Percentiles rank a stretch among this genome's conserved stretches.
phyloP scores from a whole-genome alignment of 2,888 invertebrate genomes.

The Sisyra terminalis region DNA sequence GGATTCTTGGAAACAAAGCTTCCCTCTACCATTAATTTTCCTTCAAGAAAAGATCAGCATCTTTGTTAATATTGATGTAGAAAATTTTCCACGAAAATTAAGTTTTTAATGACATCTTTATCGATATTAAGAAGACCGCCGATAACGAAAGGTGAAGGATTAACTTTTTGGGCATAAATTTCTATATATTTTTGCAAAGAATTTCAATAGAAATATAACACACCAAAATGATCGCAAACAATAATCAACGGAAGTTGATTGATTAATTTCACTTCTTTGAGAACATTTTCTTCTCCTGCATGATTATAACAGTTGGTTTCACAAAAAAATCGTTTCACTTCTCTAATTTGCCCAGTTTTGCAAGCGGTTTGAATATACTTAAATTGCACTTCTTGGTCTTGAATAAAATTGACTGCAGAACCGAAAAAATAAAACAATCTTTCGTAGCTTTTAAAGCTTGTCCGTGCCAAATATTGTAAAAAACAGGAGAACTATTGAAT shows the following conservation, averaged over 20 bases:
- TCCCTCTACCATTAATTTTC: conserved; percentile 79
- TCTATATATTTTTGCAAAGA: conserved; percentile 99
- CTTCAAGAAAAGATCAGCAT: conserved; percentile 90
- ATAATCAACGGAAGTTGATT: conserved; percentile 98
- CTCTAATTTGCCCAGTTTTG: conserved; percentile 98
- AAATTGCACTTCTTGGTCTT: conserved; percentile 98
- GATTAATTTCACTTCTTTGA: conserved; percentile 96
- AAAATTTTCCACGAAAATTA: conserved; percentile 97
- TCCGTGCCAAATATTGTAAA: too few species aligned
- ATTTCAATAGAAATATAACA: conserved; percentile 94
- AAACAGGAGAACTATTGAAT: too few species aligned
- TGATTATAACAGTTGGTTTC: conserved; percentile 99
- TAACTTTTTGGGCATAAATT: conserved; percentile 99
- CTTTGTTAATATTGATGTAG: conserved; percentile 99
- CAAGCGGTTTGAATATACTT: conserved; percentile 99
- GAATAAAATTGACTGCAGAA: conserved; percentile 99
- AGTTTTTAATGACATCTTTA: conserved; percentile 97
- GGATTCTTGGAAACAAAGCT: too few species aligned
- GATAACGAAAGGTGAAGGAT: conserved; percentile 96
- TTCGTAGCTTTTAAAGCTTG: conserved; percentile 97
- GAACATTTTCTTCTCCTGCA: conserved; percentile 97
- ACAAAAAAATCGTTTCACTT: conserved; percentile 96
- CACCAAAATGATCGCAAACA: conserved; percentile 99
- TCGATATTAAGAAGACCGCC: conserved; percentile 97
- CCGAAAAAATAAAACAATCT: conserved; percentile 98